Evolutionary conservation across 2,113 vertebrate species (phyloP).

Genomic region (Xiphophorus hellerii): DNA sequence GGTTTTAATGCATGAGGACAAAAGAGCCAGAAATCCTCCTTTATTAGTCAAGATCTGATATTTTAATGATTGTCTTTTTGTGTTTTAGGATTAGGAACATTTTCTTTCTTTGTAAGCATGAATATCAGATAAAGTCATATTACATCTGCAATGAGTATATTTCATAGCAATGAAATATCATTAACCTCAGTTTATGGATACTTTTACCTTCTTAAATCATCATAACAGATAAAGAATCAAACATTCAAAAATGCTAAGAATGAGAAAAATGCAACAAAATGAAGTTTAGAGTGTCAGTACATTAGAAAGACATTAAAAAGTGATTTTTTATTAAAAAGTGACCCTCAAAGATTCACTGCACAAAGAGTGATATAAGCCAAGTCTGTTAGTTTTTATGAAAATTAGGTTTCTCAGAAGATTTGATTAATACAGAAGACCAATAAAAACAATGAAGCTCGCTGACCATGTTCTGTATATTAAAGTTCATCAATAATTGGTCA

Average conservation of each 20-base stretch:
- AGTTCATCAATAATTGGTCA: too few relatives aligned
- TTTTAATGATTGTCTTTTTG: conserved; percentile 4
- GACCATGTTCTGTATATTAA: too few relatives aligned
- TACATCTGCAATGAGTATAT: conserved; percentile 64
- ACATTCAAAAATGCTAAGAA: neutral
- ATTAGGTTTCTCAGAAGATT: too few relatives aligned
- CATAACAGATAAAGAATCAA: neutral
- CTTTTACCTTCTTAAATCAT: neutral
- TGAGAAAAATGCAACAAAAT: neutral
- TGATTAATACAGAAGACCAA: too few relatives aligned
- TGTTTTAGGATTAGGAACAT: neutral
- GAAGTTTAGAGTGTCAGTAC: too few relatives aligned
- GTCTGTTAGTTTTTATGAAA: too few relatives aligned
- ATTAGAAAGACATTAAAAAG: too few relatives aligned
- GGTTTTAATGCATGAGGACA: conserved; percentile 3
- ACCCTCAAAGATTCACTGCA: too few relatives aligned
- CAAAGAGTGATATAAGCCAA: too few relatives aligned
- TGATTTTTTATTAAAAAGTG: too few relatives aligned
- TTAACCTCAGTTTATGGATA: conserved; percentile 14
- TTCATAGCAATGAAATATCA: conserved; percentile 29
- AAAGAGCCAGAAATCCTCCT: neutral
- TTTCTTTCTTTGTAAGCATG: conserved; percentile 9
- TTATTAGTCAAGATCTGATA: neutral
- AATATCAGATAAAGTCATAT: conserved; percentile 2
- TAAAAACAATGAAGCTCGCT: too few relatives aligned